phyloP scores from a whole-genome alignment of 1,140 invertebrate genomes.

The Bicyclus anynana region DNA sequence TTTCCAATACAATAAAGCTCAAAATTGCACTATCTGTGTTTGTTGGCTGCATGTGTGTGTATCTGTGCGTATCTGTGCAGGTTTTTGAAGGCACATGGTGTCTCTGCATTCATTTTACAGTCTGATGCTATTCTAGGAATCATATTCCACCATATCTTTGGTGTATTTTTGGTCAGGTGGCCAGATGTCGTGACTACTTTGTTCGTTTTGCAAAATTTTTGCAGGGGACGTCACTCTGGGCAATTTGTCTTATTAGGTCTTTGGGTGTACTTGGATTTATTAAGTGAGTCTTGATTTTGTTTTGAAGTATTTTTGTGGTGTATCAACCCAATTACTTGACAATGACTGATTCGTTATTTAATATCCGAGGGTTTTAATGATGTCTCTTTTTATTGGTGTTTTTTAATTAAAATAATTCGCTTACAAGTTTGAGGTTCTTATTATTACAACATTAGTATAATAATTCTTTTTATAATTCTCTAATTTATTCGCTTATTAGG shows the following conservation, averaged over 20 bases:
- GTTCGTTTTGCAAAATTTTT: conserved; percentile 36
- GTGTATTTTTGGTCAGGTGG: conserved; percentile 65
- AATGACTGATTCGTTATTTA: conserved; percentile 45
- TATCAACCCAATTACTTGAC: conserved; percentile 48
- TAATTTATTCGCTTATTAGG: too few species aligned
- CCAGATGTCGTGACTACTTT: conserved; percentile 58
- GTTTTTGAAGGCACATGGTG: conserved; percentile 67
- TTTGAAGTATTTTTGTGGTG: conserved; percentile 37
- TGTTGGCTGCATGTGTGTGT: background rate
- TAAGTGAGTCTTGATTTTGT: conserved; percentile 33
- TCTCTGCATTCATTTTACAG: conserved; percentile 67
- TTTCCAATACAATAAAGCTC: conserved; percentile 3
- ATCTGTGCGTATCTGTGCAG: conserved; percentile 19
- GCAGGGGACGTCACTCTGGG: conserved; percentile 27
- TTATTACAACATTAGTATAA: background rate
- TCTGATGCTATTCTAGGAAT: conserved; percentile 75
- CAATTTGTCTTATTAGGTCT: conserved; percentile 52
- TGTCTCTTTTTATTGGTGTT: background rate
- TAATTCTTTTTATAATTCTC: too few species aligned
- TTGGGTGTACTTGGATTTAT: conserved; percentile 57
- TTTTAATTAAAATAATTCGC: too few species aligned
- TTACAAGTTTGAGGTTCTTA: background rate
- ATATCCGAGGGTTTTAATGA: background rate
- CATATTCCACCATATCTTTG: conserved; percentile 54
- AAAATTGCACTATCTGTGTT: conserved; percentile 11